These are phyloP conservation scores for Silvanus unidentatus DNA, from an alignment of 2,888 invertebrate genomes.

Conservation along the genomic window DNA sequence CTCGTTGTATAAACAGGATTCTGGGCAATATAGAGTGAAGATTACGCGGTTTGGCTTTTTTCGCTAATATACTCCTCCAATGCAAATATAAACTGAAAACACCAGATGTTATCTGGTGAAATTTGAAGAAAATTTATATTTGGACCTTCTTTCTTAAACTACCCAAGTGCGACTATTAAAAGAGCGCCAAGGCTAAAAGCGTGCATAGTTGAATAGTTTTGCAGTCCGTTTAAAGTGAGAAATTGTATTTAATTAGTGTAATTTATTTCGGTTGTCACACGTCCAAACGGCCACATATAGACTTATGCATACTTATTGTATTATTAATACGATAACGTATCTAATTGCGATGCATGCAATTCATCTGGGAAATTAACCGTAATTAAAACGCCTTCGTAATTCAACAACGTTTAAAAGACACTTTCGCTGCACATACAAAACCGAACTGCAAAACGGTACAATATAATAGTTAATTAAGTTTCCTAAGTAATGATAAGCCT, in stretches of 20 bases:
- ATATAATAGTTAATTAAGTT: constrained; percentile 5
- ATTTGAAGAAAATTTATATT: background rate
- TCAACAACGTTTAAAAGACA: constrained; percentile 2
- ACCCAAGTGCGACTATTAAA: too few species aligned
- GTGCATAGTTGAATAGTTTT: too few species aligned
- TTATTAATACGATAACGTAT: constrained; percentile 2
- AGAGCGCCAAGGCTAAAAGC: too few species aligned
- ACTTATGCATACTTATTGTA: background rate
- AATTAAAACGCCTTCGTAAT: constrained; percentile 18
- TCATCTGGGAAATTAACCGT: constrained; percentile 24
- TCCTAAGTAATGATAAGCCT: background rate
- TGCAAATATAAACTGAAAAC: background rate
- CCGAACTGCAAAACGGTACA: background rate
- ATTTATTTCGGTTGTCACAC: too few species aligned
- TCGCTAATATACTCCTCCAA: background rate
- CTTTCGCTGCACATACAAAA: background rate
- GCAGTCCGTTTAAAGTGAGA: too few species aligned
- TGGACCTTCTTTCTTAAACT: too few species aligned
- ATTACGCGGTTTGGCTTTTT: too few species aligned
- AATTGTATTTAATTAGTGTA: too few species aligned
- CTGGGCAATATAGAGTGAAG: background rate
- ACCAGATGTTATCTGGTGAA: background rate
- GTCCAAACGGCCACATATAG: too few species aligned
- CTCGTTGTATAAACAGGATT: constrained; percentile 6
- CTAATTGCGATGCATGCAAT: constrained; percentile 16